Evolutionary conservation across 2,888 invertebrate species (phyloP).

Genomic region (Osmoderma eremita): DNA sequence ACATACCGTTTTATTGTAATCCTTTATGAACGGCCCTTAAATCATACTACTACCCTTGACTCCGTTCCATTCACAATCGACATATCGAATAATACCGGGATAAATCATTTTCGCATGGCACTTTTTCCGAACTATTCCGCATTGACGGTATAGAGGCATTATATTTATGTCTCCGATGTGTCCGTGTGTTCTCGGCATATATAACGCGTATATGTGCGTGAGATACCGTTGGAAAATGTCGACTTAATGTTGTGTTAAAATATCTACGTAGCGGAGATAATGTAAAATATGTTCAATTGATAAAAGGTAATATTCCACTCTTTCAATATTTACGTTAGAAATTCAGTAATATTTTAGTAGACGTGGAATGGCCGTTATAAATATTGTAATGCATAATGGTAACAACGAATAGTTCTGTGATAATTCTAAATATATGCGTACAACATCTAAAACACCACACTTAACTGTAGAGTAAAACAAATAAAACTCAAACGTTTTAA

Average conservation of each 20-base stretch:
- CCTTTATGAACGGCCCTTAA: constrained; percentile 49
- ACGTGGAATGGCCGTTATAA: too few relatives aligned
- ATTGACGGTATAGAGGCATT: constrained; percentile 20
- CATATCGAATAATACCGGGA: constrained; percentile 35
- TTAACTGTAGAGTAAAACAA: too few relatives aligned
- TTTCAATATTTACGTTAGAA: constrained; percentile 1
- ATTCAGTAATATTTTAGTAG: neutral
- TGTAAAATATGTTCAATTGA: constrained; percentile 10
- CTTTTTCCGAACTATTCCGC: constrained; percentile 29
- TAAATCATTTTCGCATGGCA: constrained; percentile 39
- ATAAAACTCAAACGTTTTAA: too few relatives aligned
- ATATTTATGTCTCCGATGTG: constrained; percentile 36
- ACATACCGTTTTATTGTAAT: constrained; percentile 46
- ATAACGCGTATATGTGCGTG: constrained; percentile 25
- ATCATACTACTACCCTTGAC: constrained; percentile 49
- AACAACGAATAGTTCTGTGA: too few relatives aligned
- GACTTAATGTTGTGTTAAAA: constrained; percentile 37
- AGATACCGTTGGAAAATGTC: constrained; percentile 23
- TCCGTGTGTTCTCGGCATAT: constrained; percentile 7
- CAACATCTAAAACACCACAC: too few relatives aligned
- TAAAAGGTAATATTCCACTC: neutral
- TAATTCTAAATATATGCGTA: too few relatives aligned
- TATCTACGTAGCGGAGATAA: constrained; percentile 19
- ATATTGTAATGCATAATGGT: too few relatives aligned
- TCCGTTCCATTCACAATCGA: constrained; percentile 38